Base-by-base conservation (phyloP, 2,888 invertebrate species). In the Gasteruption jaculator region DNA sequence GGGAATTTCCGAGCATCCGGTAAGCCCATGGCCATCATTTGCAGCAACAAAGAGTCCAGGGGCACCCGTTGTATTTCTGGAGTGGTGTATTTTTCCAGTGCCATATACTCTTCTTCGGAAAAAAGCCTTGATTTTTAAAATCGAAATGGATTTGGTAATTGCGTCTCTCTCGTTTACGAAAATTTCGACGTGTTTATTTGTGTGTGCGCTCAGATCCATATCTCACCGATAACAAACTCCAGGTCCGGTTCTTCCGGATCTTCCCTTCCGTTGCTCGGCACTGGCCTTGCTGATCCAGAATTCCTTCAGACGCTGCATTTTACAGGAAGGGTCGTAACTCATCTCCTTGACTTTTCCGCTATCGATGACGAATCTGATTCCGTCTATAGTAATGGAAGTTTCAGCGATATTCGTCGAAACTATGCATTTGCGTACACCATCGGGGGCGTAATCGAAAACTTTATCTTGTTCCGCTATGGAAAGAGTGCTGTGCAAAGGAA, bases 341-440 rank as follows among this genome's bases (percentile, higher is more conserved):
- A 97, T 96, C 73, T 96, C 91, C 73, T 96, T 96, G 0, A 88
- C 91, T 77, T 93, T 95, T 19, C 99, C 97, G 3, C 95, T 95
- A 71, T 99, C 97, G 1, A 91, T 81, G 1, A 99, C 97, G 73
- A 99, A 99, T 60, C 97, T 77, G 38, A 99, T 88, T 1, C 97
- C 97, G 67, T 99, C 99, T 39, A 99, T 96, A 0, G 99, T 99
- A 3, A 99, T 86, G 0, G 96, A 96, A 0, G 99, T 99, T 75
- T 99, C 99, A 0, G 99, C 96, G 43, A 99, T 97, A 64, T 99
- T 99, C 1, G 99, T 99, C 0, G 95, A 91, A 1, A 99, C 83
- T 45, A 99, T 92, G 68, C 96, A 97, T 69, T 99, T 99, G 38
- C 99, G 78, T 3, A 92, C 82, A 4, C 94, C 91, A 40, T 93